phyloP scores from a whole-genome alignment of 2,113 vertebrate genomes.

The Talpa occidentalis region DNA sequence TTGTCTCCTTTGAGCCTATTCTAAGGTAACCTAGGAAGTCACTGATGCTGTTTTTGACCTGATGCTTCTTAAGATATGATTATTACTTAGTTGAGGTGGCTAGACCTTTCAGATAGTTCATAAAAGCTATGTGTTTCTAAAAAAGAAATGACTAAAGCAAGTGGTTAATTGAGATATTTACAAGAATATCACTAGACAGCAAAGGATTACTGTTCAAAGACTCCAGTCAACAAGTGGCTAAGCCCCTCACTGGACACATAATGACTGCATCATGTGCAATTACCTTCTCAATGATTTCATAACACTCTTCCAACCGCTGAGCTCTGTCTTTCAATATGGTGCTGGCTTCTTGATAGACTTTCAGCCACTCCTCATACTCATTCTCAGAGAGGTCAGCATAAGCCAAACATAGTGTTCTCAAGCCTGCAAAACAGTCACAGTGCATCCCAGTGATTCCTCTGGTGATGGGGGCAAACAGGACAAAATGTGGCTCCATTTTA shows the following conservation, averaged over 20 bases:
- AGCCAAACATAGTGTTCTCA: conserved; percentile 96
- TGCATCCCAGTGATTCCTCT: accelerated
- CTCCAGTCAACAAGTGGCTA: accelerated
- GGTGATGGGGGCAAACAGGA: accelerated
- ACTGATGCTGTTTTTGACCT: background rate
- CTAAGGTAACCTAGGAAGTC: background rate
- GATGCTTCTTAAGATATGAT: background rate
- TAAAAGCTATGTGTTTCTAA: background rate
- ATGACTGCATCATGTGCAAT: accelerated
- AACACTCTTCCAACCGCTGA: conserved; percentile 95
- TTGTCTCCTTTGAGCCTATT: background rate
- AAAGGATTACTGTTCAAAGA: background rate
- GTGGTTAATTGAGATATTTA: background rate
- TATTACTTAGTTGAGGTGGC: background rate
- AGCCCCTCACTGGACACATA: accelerated
- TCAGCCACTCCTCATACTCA: conserved; percentile 93
- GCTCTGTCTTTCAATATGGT: conserved; percentile 93
- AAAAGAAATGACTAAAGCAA: background rate
- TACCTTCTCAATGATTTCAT: conserved; percentile 98
- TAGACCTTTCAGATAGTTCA: background rate
- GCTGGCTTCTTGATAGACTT: conserved; percentile 91
- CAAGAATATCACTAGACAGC: background rate
- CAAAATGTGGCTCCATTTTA: background rate
- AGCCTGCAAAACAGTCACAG: conserved; percentile 85
- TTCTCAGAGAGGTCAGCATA: conserved; percentile 95